A percentile compares a stretch with the other conserved stretches of the same genome.
Conservation (phyloP, 1,140 invertebrate genomes). For the Lordiphosa stackelbergi region DNA sequence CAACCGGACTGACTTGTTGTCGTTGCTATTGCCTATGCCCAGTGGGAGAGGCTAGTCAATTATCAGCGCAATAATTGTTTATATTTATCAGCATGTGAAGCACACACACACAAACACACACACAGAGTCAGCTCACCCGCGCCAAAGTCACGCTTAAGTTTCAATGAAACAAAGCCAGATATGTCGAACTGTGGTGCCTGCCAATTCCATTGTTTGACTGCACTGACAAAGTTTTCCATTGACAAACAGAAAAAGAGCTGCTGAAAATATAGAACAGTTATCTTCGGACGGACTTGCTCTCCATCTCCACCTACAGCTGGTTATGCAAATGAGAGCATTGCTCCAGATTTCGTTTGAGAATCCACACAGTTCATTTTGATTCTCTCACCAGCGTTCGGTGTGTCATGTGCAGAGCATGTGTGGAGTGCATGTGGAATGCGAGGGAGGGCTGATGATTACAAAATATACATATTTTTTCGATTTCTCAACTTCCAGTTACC, state of each 20-base stretch:
- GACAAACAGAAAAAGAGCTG: constrained; percentile 31
- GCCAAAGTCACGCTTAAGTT: constrained; percentile 62
- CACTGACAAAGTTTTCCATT: constrained; percentile 37
- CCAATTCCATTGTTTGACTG: constrained; percentile 21
- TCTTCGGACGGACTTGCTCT: background rate
- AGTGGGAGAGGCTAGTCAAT: constrained; percentile 47
- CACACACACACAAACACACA: constrained; percentile 2
- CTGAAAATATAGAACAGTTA: constrained; percentile 8
- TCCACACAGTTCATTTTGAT: constrained; percentile 21
- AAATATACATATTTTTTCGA: background rate
- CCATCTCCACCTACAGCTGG: constrained; percentile 6
- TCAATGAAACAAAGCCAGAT: constrained; percentile 43
- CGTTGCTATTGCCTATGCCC: constrained; percentile 32
- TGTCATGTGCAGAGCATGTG: constrained; percentile 48
- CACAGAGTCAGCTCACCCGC: constrained; percentile 30
- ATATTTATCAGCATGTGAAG: constrained; percentile 57
- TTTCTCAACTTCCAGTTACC: too few species aligned
- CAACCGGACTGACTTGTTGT: constrained; percentile 2
- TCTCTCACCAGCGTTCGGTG: constrained; percentile 8
- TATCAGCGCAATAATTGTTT: constrained; percentile 69
- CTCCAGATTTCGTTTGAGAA: constrained; percentile 40
- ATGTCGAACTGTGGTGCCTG: constrained; percentile 16
- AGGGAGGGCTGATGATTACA: constrained; percentile 9
- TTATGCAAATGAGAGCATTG: constrained; percentile 46
- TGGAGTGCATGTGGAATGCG: constrained; percentile 33